phyloP scores from a whole-genome alignment of 2,888 invertebrate species.

The Cataglyphis cursor region DNA sequence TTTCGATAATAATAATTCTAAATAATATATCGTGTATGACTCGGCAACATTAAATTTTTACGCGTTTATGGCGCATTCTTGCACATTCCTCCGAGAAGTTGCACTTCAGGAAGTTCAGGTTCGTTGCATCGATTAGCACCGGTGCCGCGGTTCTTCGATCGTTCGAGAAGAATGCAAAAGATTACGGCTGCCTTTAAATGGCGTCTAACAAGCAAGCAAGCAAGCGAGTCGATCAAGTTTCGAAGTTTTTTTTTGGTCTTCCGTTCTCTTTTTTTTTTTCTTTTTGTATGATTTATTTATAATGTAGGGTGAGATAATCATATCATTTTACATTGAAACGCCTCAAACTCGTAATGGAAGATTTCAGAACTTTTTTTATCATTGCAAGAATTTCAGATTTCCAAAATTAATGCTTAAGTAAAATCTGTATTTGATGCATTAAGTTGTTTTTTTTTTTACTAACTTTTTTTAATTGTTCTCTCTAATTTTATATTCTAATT shows the following conservation, averaged over 20 bases:
- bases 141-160: conserved; percentile 12
- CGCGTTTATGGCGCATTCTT: conserved; percentile 21
- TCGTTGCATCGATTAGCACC: neutral
- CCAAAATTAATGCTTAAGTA: neutral
- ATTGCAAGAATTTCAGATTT: conserved; percentile 20
- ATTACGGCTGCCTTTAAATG: conserved; percentile 63
- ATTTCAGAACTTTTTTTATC: conserved; percentile 6
- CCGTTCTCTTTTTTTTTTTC: neutral
- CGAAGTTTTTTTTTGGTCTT: conserved; percentile 49
- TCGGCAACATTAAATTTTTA: conserved; percentile 30
- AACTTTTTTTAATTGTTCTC: neutral
- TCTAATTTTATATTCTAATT: neutral
- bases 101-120: conserved; percentile 36
- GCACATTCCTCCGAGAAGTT: conserved; percentile 33
- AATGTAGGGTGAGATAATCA: conserved; percentile 25
- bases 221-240: conserved; percentile 72
- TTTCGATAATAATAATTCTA: conserved; percentile 20
- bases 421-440: neutral
- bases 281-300: conserved; percentile 38
- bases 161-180: conserved; percentile 54
- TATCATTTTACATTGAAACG: conserved; percentile 38
- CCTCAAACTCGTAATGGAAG: neutral
- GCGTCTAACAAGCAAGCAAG: conserved; percentile 60
- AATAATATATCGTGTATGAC: conserved; percentile 1
- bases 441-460: neutral